Conservation (phyloP, 2,113 vertebrate species). For the Tricholaema leucomelas region DNA sequence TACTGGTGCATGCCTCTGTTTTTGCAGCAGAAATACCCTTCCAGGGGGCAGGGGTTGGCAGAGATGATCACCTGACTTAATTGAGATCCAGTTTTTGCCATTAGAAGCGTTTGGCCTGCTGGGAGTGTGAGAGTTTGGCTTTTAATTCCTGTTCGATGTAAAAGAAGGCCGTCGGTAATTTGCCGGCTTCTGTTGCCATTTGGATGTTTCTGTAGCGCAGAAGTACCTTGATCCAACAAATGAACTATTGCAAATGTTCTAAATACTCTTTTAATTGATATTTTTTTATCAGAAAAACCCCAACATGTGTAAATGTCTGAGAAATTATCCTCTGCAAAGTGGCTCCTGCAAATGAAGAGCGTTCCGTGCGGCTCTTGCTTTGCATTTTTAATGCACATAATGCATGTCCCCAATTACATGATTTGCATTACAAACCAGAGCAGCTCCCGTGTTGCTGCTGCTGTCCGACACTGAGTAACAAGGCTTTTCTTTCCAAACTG, state of each 20-base stretch:
- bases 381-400: constrained; percentile 74
- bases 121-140: background rate
- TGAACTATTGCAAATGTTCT: constrained; percentile 45
- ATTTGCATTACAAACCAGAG: constrained; percentile 72
- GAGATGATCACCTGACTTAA: background rate
- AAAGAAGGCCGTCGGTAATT: background rate
- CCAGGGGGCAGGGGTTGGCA: background rate
- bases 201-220: background rate
- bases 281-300: constrained; percentile 46
- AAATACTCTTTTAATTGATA: constrained; percentile 44
- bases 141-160: constrained; percentile 2
- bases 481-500: constrained; percentile 64
- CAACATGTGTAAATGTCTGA: constrained; percentile 55
- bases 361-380: constrained; percentile 66
- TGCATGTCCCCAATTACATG: constrained; percentile 65
- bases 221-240: constrained; percentile 26
- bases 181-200: constrained; percentile 11
- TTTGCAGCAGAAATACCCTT: background rate
- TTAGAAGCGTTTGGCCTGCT: constrained; percentile 16
- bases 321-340: constrained; percentile 70
- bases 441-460: constrained; percentile 51
- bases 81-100: background rate
- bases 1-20: background rate
- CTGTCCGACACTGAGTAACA: constrained; percentile 59
- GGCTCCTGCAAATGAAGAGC: constrained; percentile 65